phyloP scores from a whole-genome alignment of 1,140 invertebrate species.

The Ganaspis sp. region DNA sequence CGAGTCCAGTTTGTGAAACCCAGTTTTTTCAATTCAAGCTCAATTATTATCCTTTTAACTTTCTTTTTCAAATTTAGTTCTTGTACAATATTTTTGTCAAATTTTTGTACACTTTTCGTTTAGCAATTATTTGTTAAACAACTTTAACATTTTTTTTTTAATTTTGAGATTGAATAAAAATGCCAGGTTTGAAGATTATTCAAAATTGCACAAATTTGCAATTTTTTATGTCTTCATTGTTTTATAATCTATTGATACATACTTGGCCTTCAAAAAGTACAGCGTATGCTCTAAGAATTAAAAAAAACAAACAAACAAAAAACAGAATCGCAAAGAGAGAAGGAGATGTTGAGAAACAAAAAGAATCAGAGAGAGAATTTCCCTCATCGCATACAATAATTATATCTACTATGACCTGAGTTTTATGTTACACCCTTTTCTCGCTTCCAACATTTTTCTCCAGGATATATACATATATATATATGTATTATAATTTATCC shows the following conservation, averaged over 20 bases:
- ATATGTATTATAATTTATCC: constrained; percentile 28
- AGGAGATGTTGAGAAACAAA: background rate
- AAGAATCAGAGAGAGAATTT: constrained; percentile 28
- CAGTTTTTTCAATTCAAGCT: constrained; percentile 22
- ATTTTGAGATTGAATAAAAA: constrained; percentile 30
- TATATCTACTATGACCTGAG: constrained; percentile 28
- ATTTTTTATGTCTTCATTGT: constrained; percentile 11
- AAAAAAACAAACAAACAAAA: background rate
- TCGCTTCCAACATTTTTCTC: constrained; percentile 20
- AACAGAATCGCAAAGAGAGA: constrained; percentile 22
- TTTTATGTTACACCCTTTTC: constrained; percentile 27
- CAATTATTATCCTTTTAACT: background rate
- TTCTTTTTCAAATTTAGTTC: too few relatives aligned
- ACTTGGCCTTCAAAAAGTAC: constrained; percentile 27
- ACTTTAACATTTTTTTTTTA: background rate
- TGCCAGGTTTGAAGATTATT: constrained; percentile 24
- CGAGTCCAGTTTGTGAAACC: constrained; percentile 21
- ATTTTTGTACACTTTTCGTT: background rate
- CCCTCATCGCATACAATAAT: constrained; percentile 17
- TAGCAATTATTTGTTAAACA: background rate
- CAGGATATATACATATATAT: too few relatives aligned
- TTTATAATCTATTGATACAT: constrained; percentile 28
- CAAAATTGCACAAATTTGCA: constrained; percentile 17
- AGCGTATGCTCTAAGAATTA: constrained; percentile 24
- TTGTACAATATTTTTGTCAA: background rate